Conservation (phyloP, 2,888 invertebrate species). For the Boloria euphrosyne region DNA sequence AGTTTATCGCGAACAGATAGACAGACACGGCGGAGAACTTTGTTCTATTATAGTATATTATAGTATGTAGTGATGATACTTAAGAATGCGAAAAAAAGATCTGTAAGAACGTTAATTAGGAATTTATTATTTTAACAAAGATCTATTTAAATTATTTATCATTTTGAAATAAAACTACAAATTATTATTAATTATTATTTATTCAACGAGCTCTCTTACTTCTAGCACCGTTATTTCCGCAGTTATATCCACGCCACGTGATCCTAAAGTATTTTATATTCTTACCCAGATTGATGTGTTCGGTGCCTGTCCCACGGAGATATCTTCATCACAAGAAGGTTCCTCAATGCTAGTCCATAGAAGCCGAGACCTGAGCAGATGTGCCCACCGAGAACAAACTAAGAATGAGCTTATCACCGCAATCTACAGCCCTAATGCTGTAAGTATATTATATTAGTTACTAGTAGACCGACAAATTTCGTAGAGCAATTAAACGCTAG, state of each 20-base stretch:
- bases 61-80: too few relatives aligned
- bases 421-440: slow-evolving; percentile 76
- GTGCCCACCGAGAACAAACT: slow-evolving; percentile 87
- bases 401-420: slow-evolving; percentile 82
- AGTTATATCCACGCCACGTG: too few relatives aligned
- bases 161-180: too few relatives aligned
- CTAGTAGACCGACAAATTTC: background rate
- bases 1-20: too few relatives aligned
- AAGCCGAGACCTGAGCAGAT: slow-evolving; percentile 86
- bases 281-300: slow-evolving; percentile 86
- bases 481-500: too few relatives aligned
- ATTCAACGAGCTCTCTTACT: too few relatives aligned
- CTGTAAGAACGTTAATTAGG: background rate
- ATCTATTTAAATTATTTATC: too few relatives aligned
- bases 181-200: too few relatives aligned
- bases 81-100: background rate
- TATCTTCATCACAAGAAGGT: slow-evolving; percentile 78
- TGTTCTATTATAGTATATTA: too few relatives aligned
- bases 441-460: slow-evolving; percentile 60
- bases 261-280: background rate
- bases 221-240: too few relatives aligned
- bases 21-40: too few relatives aligned
- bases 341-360: slow-evolving; percentile 84
- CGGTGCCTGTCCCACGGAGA: slow-evolving; percentile 91
- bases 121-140: background rate